phyloP scores from a whole-genome alignment of 2,113 vertebrate species.

The Harpagus bidentatus region DNA sequence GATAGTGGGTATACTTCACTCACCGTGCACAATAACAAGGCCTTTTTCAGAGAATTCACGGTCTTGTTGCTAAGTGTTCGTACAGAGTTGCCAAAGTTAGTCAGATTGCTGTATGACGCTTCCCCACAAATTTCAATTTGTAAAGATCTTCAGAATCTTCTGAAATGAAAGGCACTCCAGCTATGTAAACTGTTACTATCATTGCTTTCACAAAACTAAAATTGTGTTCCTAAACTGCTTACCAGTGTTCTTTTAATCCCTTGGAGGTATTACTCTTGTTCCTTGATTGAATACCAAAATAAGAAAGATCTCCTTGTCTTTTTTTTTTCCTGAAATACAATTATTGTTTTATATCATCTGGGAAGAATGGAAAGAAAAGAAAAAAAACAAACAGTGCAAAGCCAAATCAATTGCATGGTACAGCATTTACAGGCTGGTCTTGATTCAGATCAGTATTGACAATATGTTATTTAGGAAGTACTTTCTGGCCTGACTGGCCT shows the following conservation, averaged over 20 bases:
- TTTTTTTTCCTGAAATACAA: background rate
- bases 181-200: background rate
- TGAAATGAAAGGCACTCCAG: background rate
- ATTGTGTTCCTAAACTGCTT: background rate
- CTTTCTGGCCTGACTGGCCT: slow-evolving; percentile 18
- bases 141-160: background rate
- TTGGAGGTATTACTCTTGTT: background rate
- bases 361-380: background rate
- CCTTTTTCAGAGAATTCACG: background rate
- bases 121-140: background rate
- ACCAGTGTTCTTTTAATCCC: background rate
- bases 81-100: background rate
- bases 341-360: background rate
- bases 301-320: background rate
- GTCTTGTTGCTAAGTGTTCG: background rate
- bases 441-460: slow-evolving; percentile 61
- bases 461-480: slow-evolving; percentile 62
- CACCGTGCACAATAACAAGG: background rate
- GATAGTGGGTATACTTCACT: background rate
- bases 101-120: background rate
- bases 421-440: slow-evolving; percentile 38
- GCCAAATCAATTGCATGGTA: background rate
- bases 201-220: background rate
- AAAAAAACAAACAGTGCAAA: background rate
- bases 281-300: background rate